Percentiles rank a stretch among this genome's conserved stretches.
Conservation (phyloP, 2,113 vertebrate genomes). For the Holacanthus passer region DNA sequence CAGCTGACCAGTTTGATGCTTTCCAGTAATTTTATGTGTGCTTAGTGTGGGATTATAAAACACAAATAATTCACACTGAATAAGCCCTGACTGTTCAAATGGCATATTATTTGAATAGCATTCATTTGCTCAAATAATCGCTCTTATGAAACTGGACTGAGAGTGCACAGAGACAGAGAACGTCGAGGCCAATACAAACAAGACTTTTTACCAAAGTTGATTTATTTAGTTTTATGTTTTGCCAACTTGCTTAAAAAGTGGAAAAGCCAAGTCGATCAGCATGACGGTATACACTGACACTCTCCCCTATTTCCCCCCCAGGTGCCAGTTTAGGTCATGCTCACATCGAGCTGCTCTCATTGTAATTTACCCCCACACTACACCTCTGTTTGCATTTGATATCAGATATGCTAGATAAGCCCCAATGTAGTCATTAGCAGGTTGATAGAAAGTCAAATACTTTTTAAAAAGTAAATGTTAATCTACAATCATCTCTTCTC, state of each 20-base stretch:
- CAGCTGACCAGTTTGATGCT: constrained; percentile 88
- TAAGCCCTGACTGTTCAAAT: constrained; percentile 85
- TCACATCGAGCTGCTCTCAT: constrained; percentile 53
- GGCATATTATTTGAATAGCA: constrained; percentile 85
- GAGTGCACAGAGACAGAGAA: constrained; percentile 69
- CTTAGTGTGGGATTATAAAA: constrained; percentile 87
- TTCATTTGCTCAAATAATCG: constrained; percentile 88
- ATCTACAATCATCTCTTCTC: not conserved
- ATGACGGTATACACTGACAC: constrained; percentile 82
- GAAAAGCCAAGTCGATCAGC: constrained; percentile 82
- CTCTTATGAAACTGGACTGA: constrained; percentile 81
- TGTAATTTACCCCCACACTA: constrained; percentile 50
- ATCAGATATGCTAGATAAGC: constrained; percentile 73
- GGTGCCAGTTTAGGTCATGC: constrained; percentile 64
- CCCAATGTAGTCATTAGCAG: constrained; percentile 62
- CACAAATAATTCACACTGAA: constrained; percentile 85
- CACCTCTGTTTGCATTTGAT: constrained; percentile 72
- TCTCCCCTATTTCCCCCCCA: constrained; percentile 42
- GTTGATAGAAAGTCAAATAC: constrained; percentile 74
- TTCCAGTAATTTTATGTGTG: constrained; percentile 89
- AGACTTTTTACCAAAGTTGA: constrained; percentile 78
- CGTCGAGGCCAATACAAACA: constrained; percentile 82
- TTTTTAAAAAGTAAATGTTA: constrained; percentile 53
- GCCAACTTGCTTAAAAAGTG: constrained; percentile 83
- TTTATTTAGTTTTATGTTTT: constrained; percentile 82